These are phyloP conservation scores for Sebastes fasciatus DNA, from an alignment of 2,113 vertebrate genomes.

Conservation along the genomic window DNA sequence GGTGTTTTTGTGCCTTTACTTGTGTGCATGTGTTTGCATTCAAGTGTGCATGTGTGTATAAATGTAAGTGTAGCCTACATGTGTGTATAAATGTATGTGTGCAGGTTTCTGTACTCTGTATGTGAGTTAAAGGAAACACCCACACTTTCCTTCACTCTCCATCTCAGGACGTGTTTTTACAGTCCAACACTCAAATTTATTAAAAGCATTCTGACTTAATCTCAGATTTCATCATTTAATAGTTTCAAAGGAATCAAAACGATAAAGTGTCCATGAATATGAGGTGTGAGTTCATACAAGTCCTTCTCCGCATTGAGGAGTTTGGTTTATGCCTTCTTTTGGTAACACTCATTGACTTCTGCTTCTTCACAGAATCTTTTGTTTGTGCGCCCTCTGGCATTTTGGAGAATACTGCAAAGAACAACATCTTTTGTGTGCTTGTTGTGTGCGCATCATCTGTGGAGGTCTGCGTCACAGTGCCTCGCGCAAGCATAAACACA, in stretches of 20 bases:
- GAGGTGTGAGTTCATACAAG: no score
- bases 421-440: no score
- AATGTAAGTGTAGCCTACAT: not conserved
- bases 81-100: not conserved
- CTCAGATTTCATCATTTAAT: slow-evolving; percentile 29
- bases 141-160: slow-evolving; percentile 14
- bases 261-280: not conserved
- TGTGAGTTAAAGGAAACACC: not conserved
- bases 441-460: no score
- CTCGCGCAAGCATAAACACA: no score
- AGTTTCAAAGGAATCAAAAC: slow-evolving; percentile 20
- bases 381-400: no score
- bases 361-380: no score
- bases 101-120: not conserved
- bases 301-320: no score
- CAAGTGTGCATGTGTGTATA: not conserved
- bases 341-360: no score
- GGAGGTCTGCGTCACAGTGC: no score
- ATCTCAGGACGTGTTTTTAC: not conserved
- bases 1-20: slow-evolving; percentile 12
- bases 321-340: no score
- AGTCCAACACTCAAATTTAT: not conserved
- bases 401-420: no score
- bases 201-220: not conserved
- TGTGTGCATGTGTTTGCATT: not conserved